Base-by-base conservation (phyloP, 2,113 vertebrate genomes). In the Pelecanoides urinatrix region DNA sequence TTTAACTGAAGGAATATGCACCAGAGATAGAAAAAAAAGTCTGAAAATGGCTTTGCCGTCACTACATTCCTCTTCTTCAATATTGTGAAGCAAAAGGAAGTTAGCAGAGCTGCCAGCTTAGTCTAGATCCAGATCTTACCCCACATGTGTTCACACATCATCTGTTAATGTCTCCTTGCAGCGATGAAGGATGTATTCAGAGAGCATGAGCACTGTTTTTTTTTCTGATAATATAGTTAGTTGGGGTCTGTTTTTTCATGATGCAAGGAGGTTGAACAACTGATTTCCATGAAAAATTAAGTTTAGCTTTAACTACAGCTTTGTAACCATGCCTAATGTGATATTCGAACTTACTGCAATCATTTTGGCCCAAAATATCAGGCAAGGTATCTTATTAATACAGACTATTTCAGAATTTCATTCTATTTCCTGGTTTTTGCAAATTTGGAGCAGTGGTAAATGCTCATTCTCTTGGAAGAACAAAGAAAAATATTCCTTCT, bases 121-220 rank as follows among this genome's bases (percentile, higher is more conserved):
- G 25, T 42, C 11, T 77, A 45, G 27, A 19, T 32, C 13, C 26
- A 29, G 13, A 36, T 45, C 44, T 59, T 38, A 13, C 10, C 12
- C 59, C 23, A 62, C n/a, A 30, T 67, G 1, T 71, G 20, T 27
- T 74, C 52, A 66, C 21, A 30, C 14, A 34, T 47, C n/a, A 40
- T 13, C 21, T 50, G 3, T 47, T 40, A 61, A 63, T 21, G 16
- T 45, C 34, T 70, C 13, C 27, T 36, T 68, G 23, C 6, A 79
- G 18, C 25, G 20, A 22, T 2, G 27, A 29, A 34, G 6, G 16
- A 20, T 10, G 1, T 5, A 40, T 73, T 42, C 14, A 74, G 49
- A 61, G 7, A 79, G 16, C 8, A 36, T 0, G 2, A 40, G 1
- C 10, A 27, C 2, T n/a, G 3, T 0, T 7, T 71, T 72, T 72